Conservation (phyloP, 2,888 invertebrate genomes). For the Bombylius discolor region DNA sequence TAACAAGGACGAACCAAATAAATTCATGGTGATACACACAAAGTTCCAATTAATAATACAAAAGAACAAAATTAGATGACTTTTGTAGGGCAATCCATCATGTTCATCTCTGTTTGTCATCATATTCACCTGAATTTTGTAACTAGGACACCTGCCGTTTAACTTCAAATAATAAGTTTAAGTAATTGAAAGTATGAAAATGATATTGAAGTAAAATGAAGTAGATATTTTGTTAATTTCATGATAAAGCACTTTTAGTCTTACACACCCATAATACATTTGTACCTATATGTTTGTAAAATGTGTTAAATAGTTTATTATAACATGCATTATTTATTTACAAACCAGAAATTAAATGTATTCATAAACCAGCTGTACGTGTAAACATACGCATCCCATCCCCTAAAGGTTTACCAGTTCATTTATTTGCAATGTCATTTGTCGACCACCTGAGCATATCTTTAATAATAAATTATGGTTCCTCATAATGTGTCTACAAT, state of each 20-base stretch:
- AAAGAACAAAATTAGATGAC: background rate
- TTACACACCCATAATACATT: background rate
- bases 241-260: too few species aligned
- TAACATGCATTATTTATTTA: too few species aligned
- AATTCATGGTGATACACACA: background rate
- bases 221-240: too few species aligned
- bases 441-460: slow-evolving; percentile 5
- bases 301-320: too few species aligned
- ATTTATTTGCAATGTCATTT: background rate
- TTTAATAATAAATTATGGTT: slow-evolving; percentile 4
- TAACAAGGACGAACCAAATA: too few species aligned
- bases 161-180: background rate
- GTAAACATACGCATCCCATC: too few species aligned
- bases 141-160: background rate
- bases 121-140: background rate
- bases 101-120: background rate
- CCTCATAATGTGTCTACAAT: slow-evolving; percentile 1
- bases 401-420: background rate
- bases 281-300: background rate
- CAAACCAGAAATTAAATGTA: too few species aligned
- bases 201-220: too few species aligned
- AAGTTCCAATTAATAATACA: background rate
- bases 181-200: too few species aligned
- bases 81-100: background rate
- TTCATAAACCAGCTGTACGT: too few species aligned